Percentiles rank a stretch among this genome's conserved stretches.
Evolutionary conservation across 2,113 vertebrate genomes (phyloP).

Genomic region (Prietella phreatophila): DNA sequence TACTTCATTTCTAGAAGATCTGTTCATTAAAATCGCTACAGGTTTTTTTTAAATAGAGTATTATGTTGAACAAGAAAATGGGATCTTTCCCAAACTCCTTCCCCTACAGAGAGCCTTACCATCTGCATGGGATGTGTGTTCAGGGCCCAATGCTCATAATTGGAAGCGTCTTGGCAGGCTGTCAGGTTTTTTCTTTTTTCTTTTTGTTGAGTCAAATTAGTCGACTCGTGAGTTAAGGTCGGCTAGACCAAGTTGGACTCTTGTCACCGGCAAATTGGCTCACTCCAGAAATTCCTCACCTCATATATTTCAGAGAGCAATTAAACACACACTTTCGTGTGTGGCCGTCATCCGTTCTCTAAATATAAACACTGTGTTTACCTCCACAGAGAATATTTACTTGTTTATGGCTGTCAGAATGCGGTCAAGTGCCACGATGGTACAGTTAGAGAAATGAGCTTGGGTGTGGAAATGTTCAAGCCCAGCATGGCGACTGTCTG

Average conservation of each 20-base stretch:
- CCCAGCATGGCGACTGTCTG: background rate
- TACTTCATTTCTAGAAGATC: background rate
- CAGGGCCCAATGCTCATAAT: slow-evolving; percentile 33
- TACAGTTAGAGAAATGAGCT: background rate
- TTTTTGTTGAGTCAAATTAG: slow-evolving; percentile 47
- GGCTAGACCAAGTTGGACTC: slow-evolving; percentile 14
- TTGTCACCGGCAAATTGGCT: slow-evolving; percentile 48
- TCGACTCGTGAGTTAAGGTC: slow-evolving; percentile 29
- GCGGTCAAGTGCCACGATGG: background rate
- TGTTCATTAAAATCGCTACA: background rate
- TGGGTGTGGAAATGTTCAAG: background rate
- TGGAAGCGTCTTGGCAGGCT: slow-evolving; percentile 45
- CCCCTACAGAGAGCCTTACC: slow-evolving; percentile 18
- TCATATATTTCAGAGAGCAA: slow-evolving; percentile 7
- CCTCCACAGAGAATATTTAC: background rate
- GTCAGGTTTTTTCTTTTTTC: slow-evolving; percentile 33
- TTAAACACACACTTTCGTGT: background rate
- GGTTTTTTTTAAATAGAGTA: background rate
- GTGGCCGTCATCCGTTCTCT: background rate
- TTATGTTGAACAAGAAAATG: background rate
- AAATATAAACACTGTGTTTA: slow-evolving; percentile 24
- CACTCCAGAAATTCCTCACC: slow-evolving; percentile 7
- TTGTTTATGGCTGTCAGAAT: slow-evolving; percentile 33
- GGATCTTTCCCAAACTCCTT: slow-evolving; percentile 24
- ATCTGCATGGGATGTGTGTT: slow-evolving; percentile 36